These are phyloP conservation scores for Agonum fuliginosum DNA, from an alignment of 2,888 invertebrate species.

Conservation along the genomic window DNA sequence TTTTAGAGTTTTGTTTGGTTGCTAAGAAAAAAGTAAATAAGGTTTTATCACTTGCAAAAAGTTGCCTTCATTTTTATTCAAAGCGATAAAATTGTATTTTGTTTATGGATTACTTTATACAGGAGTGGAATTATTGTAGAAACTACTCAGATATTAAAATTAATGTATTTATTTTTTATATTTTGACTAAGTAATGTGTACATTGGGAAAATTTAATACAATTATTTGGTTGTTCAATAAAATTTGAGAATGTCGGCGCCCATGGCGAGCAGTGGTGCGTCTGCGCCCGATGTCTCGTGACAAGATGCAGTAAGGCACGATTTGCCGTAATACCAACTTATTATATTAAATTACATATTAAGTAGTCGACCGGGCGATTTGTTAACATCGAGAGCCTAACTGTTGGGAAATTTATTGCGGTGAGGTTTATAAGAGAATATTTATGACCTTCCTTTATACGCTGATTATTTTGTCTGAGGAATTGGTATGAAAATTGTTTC, in stretches of 20 bases:
- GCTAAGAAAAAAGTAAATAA: too few species aligned
- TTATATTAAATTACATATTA: constrained; percentile 59
- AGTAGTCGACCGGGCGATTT: constrained; percentile 51
- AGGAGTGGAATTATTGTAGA: too few species aligned
- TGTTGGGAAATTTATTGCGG: constrained; percentile 50
- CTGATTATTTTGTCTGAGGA: constrained; percentile 45
- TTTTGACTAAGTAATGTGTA: too few species aligned
- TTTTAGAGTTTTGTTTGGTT: too few species aligned
- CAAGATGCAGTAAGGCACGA: constrained; percentile 53
- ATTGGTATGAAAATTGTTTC: constrained; percentile 42
- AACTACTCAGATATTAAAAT: not conserved
- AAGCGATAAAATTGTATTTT: too few species aligned
- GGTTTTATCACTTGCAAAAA: too few species aligned
- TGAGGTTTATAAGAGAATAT: constrained; percentile 21
- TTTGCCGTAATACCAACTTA: constrained; percentile 52
- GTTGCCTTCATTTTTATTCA: too few species aligned
- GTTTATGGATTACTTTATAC: too few species aligned
- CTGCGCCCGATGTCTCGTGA: constrained; percentile 27
- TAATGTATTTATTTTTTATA: not conserved
- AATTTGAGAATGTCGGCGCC: not conserved
- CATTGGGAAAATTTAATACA: too few species aligned
- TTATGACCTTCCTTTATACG: constrained; percentile 43
- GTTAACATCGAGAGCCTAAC: constrained; percentile 53
- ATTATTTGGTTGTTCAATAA: too few species aligned
- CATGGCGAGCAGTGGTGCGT: not conserved